Conservation (phyloP, 2,888 invertebrate genomes). For the Apocheima hispidaria region DNA sequence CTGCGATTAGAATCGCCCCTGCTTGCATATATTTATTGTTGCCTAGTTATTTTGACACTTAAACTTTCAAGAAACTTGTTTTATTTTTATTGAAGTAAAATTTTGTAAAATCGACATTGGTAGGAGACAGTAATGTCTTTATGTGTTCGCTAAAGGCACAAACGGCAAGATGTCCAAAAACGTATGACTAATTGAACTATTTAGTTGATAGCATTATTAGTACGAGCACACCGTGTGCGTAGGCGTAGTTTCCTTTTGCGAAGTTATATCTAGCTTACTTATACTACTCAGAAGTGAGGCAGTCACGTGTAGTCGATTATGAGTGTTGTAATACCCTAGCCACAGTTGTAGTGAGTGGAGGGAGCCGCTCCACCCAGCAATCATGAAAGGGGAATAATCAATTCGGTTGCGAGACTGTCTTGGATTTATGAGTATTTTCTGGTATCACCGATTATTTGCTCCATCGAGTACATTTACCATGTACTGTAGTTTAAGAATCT, state of each 20-base stretch:
- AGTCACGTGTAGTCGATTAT: conserved; percentile 43
- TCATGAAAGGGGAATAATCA: conserved; percentile 50
- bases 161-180: background rate
- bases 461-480: background rate
- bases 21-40: conserved; percentile 5
- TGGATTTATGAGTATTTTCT: conserved; percentile 43
- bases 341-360: conserved; percentile 31
- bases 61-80: too few species aligned
- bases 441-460: conserved; percentile 1
- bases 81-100: too few species aligned
- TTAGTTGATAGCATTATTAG: background rate
- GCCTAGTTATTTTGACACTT: background rate
- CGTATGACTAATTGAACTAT: background rate
- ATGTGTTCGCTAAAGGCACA: too few species aligned
- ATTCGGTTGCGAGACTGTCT: conserved; percentile 46
- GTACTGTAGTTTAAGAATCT: too few species aligned
- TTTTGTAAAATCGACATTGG: too few species aligned
- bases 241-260: conserved; percentile 15
- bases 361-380: conserved; percentile 34
- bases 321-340: conserved; percentile 39
- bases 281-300: background rate
- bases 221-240: background rate
- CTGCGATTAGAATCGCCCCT: conserved; percentile 17
- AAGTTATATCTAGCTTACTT: conserved; percentile 22
- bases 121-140: too few species aligned